Evolutionary conservation across 2,797 vertebrate genomes (phyloP), one percentile per base, ranked within the genome.

Genomic region (Vireo griseus): DNA sequence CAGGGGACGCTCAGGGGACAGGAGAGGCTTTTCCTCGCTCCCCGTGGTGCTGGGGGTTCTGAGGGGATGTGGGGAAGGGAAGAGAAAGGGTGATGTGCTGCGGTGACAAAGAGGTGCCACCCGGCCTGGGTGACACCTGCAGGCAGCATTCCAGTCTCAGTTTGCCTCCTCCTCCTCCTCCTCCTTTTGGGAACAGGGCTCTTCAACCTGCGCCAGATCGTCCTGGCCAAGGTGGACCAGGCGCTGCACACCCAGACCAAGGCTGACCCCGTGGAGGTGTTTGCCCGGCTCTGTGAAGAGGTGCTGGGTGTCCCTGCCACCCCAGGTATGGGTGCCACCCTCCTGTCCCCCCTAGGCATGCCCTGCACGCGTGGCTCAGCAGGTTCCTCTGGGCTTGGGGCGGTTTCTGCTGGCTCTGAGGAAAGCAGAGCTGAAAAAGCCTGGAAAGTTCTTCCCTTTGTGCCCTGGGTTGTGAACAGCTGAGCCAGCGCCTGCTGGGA

Each of bases 141-240:
- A 22, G 21, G 39, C 35, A 10, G 39, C 13, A 16, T 33, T 12
- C 5, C 52, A 8, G 29, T 6, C 62, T 95, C 76, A 54, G 10
- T 61, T 81, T 58, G 7, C 16, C 9, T 10, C 17, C 16, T 54
- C 14, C 20, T 16, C 20, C 18, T 51, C 33, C 37, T 62, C 24
- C 19, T 52, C 13, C 20, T 16, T 10, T 63, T 12, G 31, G 6
- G 33, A 29, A 9, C 95, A 99, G 99, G 99, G 33, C 98, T 99
- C 86, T 99, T 99, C 94, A 99, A 99, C 97, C 96, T 99, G 96
- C 98, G 99, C 65, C 99, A 99, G 97, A 99, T 99, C 2, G 99
- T 99, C 16, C 97, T 99, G 75, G 99, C 99, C 62, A 99, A 99
- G 96, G 98, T 99, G 90, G 99, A 99, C 81, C 99, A 99, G 97